phyloP scores from a whole-genome alignment of 2,797 vertebrate genomes.

The Chromis chromis region DNA sequence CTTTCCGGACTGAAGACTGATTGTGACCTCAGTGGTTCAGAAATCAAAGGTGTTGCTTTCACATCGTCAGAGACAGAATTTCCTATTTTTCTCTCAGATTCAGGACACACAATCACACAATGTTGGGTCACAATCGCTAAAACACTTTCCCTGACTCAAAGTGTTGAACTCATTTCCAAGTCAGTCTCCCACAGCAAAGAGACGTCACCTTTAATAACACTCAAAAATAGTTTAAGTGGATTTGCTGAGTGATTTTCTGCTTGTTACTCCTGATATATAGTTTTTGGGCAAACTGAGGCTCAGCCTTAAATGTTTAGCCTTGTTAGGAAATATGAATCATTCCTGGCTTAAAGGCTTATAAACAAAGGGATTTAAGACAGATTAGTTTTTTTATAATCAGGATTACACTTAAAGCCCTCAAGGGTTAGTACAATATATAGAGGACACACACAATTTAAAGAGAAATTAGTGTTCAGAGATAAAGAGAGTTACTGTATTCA shows the following conservation, averaged over 20 bases:
- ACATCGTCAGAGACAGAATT: background rate
- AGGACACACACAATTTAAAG: constrained; percentile 27
- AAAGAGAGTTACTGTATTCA: constrained; percentile 24
- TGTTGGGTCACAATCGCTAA: constrained; percentile 10
- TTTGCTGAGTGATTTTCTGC: constrained; percentile 55
- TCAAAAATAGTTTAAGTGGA: constrained; percentile 30
- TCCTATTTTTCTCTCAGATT: background rate
- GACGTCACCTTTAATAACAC: constrained; percentile 36
- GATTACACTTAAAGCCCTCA: constrained; percentile 53
- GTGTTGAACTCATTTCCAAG: constrained; percentile 30
- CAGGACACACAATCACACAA: background rate
- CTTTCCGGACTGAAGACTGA: background rate
- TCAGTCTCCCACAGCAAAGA: constrained; percentile 35
- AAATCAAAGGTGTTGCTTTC: constrained; percentile 12
- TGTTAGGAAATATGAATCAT: constrained; percentile 55
- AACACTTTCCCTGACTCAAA: constrained; percentile 33
- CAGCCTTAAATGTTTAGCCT: constrained; percentile 38
- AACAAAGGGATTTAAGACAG: constrained; percentile 65
- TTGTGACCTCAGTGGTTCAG: constrained; percentile 6
- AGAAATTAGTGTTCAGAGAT: constrained; percentile 25
- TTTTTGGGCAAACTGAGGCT: constrained; percentile 41
- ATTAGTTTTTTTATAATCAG: constrained; percentile 55
- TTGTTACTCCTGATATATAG: constrained; percentile 40
- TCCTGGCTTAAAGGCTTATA: constrained; percentile 57
- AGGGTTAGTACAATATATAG: constrained; percentile 40